Base-by-base conservation (phyloP, 2,113 vertebrate genomes). In the Catagonus wagneri region DNA sequence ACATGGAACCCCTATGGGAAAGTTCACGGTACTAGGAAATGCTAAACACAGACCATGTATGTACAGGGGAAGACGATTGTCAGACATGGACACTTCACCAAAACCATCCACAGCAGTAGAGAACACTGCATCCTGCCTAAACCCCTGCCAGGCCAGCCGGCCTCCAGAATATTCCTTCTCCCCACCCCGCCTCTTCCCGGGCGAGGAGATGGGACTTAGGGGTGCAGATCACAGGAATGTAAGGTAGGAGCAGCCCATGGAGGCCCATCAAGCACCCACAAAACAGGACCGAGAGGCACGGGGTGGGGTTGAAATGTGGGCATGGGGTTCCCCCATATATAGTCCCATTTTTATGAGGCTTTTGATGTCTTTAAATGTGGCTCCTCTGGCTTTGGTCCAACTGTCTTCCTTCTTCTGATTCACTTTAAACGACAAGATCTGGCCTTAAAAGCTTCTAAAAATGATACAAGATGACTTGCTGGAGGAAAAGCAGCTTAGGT, bases 11-110 rank as follows among this genome's bases (percentile, higher is more conserved):
- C 96, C 95, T 91, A 90, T 85, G 50, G 11, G 10, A 87, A 61
- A 80, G 69, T 65, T 95, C 89, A 36, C 79, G 65, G 95, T 52
- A 25, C 97, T n/a, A 75, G 91, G 76, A 32, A 94, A 94, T 93
- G 96, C 96, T 96, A 97, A 98, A 98, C 98, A 96, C 90, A 22
- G 95, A 97, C 95, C 91, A 97, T 50, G 91, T 98, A 98, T 98
- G 97, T 98, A 98, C 98, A 98, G 83, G 80, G 97, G 97, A 96
- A 96, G 97, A 98, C 96, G 96, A 98, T 96, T 98, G 97, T 98
- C 98, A 72, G 95, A 96, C 97, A 97, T 93, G 86, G 61, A 97
- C 97, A 85, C 66, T 86, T 94, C 95, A 95, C 94, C 25, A 65
- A 89, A 94, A 97, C 96, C 95, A 97, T 44, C 94, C 90, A 91